Evolutionary conservation across 2,888 invertebrate species (phyloP), one percentile per base, ranked within the genome.

Genomic region (Rhingia campestris): DNA sequence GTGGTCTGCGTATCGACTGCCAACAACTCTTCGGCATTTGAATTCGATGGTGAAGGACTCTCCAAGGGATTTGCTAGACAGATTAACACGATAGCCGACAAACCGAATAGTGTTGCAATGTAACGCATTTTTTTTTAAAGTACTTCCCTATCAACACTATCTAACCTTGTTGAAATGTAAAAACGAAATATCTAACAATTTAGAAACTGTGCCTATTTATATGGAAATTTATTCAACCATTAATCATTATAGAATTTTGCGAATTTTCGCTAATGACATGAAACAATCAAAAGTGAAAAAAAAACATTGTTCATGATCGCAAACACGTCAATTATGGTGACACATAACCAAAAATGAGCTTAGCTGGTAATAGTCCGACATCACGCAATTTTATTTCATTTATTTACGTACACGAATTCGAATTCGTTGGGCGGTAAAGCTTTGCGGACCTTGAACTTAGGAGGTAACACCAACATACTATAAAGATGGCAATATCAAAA

Each of bases 151-250:
- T 9, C 22, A 22, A 22, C n/a, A n/a, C 5, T 30, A n/a, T 30
- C 30, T 49, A 10, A 45, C 75, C 75, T 75, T 41, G 54, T 39
- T 41, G 54, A 70, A 49, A 4, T 49, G 61, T 51, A 39, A 30
- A n/a, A 63, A 35, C 32, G 14, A 56, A 76, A 59, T 76, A 70
- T 22, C 45, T 47, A 47, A 37, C 39, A 59, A 58, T 33, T 76
- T 45, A 14, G 30, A 45, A 70, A 64, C 56, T 69, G 41, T 70
- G 53, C 59, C 58, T 81, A 76, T 81, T 81, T 81, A 81, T 81
- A 81, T 66, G 45, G 33, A 81, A 81, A 64, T 58, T 49, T 64
- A 41, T 10, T 64, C 51, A 53, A 22, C 63, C 56, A 80, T 56
- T 63, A 63, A 12, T 4, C 33, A 49, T 33, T 69, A 63, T 56